A percentile compares a stretch with the other conserved stretches of the same genome.
Conservation (phyloP, 2,113 vertebrate species). For the Andinoacara biseriatus region DNA sequence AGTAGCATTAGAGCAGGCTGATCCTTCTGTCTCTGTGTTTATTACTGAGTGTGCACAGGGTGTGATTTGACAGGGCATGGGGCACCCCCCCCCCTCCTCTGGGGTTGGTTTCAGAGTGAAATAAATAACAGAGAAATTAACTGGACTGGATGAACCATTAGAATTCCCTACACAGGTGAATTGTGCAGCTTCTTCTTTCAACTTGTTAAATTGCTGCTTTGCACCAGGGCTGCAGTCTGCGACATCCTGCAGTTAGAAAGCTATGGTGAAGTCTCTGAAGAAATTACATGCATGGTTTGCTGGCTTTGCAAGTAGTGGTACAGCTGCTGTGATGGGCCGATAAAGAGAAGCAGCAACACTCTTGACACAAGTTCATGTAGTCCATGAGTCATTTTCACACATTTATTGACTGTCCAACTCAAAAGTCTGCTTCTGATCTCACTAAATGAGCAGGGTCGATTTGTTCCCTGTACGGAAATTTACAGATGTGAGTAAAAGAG, state of each 20-base stretch:
- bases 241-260: neutral
- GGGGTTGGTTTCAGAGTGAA: neutral
- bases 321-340: neutral
- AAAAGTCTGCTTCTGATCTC: neutral
- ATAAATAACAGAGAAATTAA: neutral
- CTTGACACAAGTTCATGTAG: neutral
- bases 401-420: neutral
- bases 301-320: neutral
- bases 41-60: neutral
- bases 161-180: neutral
- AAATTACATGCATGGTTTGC: neutral
- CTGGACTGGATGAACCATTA: neutral
- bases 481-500: too few relatives aligned
- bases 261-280: neutral
- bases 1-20: conserved; percentile 13
- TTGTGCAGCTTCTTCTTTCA: neutral
- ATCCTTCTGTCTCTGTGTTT: neutral
- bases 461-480: too few relatives aligned
- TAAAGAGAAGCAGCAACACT: neutral
- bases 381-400: neutral
- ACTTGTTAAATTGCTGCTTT: neutral
- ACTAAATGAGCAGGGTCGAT: too few relatives aligned
- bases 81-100: neutral
- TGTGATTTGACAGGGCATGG: neutral
- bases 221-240: neutral